Conservation (phyloP, 2,113 vertebrate genomes). For the Mungos mungo region DNA sequence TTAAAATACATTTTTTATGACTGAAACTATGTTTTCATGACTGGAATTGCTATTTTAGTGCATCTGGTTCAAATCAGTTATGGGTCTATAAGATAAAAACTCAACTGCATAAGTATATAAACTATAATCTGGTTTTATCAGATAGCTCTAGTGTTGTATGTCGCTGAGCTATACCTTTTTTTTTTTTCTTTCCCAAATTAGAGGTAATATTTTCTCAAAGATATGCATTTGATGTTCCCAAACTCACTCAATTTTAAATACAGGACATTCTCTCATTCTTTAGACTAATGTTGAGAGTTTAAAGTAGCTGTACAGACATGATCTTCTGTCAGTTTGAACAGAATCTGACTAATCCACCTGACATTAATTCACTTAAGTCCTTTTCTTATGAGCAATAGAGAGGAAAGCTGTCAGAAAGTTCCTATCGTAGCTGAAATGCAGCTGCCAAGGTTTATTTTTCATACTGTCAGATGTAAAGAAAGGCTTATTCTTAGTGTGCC, state of each 20-base stretch:
- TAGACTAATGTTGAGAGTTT: constrained; percentile 46
- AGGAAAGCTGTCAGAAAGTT: constrained; percentile 68
- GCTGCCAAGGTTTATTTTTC: constrained; percentile 60
- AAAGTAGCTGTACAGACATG: constrained; percentile 49
- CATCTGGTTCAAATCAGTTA: neutral
- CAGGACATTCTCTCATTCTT: neutral
- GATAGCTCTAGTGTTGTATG: neutral
- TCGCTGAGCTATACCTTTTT: neutral
- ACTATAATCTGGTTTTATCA: neutral
- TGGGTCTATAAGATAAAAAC: neutral
- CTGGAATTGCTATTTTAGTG: neutral
- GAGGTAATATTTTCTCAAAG: neutral
- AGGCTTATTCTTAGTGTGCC: constrained; percentile 41
- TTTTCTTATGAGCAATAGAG: constrained; percentile 46
- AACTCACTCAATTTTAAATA: neutral
- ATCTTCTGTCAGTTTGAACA: constrained; percentile 59
- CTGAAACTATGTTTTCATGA: neutral
- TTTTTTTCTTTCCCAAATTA: neutral
- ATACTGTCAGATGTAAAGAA: constrained; percentile 9
- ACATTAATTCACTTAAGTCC: constrained; percentile 60
- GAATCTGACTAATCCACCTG: constrained; percentile 64
- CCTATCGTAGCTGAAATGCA: neutral
- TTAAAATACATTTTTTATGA: neutral
- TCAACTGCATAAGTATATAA: neutral
- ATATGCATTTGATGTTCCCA: neutral